Percentiles rank a stretch among this genome's conserved stretches.
These are phyloP conservation scores for Meloidogyne floridensis DNA, from an alignment of 1,140 invertebrate genomes.

Conservation along the genomic window DNA sequence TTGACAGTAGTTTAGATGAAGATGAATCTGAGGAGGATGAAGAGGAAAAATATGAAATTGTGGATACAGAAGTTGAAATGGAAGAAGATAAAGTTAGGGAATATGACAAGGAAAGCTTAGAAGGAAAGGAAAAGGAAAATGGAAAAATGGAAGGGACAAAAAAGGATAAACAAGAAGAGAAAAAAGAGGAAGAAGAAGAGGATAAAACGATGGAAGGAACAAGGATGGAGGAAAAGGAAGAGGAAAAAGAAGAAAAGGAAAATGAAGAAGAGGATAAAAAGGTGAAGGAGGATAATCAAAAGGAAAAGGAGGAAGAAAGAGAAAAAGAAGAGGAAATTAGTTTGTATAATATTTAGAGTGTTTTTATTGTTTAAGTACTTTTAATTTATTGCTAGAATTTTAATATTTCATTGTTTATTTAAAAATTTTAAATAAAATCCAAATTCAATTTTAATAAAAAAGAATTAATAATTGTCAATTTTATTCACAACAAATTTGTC, in stretches of 20 bases:
- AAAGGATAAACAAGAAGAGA: too few relatives aligned
- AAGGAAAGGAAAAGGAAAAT: too few relatives aligned
- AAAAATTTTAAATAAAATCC: too few relatives aligned
- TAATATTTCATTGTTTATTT: too few relatives aligned
- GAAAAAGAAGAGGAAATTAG: not conserved
- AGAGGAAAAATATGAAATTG: conserved; percentile 8
- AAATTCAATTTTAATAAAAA: too few relatives aligned
- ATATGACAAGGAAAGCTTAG: not conserved
- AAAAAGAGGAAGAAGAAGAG: not conserved
- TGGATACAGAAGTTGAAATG: not conserved
- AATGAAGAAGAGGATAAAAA: not conserved
- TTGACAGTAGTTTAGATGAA: conserved; percentile 19
- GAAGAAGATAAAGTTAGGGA: not conserved
- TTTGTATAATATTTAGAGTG: not conserved
- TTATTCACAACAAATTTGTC: too few relatives aligned
- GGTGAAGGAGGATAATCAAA: not conserved
- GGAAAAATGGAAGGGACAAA: not conserved
- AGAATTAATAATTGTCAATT: too few relatives aligned
- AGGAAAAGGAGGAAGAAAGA: not conserved
- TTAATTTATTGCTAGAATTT: too few relatives aligned
- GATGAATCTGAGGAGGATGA: conserved; percentile 15
- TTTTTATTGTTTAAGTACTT: too few relatives aligned
- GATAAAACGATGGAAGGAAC: not conserved
- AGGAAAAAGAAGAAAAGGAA: not conserved
- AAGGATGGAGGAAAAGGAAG: too few relatives aligned